Evolutionary conservation across 2,888 invertebrate genomes (phyloP).

Genomic region (Xanthostigma xanthostigma): DNA sequence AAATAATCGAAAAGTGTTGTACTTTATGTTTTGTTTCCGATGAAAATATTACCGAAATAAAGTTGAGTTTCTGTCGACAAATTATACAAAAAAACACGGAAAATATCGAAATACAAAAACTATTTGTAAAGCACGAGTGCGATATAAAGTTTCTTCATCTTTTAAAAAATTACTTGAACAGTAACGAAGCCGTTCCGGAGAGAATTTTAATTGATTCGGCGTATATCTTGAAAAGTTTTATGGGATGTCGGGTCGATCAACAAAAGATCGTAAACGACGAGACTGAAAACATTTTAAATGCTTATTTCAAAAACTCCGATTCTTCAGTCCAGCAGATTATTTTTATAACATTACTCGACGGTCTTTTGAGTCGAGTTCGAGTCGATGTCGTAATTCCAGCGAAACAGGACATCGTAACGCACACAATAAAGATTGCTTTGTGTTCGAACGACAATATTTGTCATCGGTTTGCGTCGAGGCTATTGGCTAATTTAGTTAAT

Average conservation of each 20-base stretch:
- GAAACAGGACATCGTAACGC: constrained; percentile 21
- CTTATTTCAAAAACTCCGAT: constrained; percentile 23
- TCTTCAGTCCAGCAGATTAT: constrained; percentile 19
- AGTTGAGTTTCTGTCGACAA: too few relatives aligned
- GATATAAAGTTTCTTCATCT: too few relatives aligned
- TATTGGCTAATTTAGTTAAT: constrained; percentile 42
- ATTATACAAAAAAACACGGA: constrained; percentile 17
- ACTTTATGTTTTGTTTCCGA: not conserved
- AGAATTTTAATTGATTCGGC: constrained; percentile 24
- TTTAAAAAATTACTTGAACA: too few relatives aligned
- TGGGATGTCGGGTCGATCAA: constrained; percentile 31
- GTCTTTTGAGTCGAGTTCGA: constrained; percentile 34
- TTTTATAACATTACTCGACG: constrained; percentile 32
- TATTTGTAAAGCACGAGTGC: too few relatives aligned
- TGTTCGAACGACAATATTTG: constrained; percentile 24
- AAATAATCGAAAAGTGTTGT: constrained; percentile 20
- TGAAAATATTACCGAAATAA: too few relatives aligned
- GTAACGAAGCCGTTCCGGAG: too few relatives aligned
- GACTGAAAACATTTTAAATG: constrained; percentile 19
- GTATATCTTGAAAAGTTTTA: constrained; percentile 28
- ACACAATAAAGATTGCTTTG: constrained; percentile 26
- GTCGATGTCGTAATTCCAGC: constrained; percentile 24
- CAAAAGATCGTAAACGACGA: constrained; percentile 29
- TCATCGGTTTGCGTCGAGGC: constrained; percentile 30
- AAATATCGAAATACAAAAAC: constrained; percentile 18